Percentiles rank a stretch among this genome's conserved stretches.
Evolutionary conservation across 2,113 vertebrate species (phyloP).

Genomic region (Epinephelus moara): DNA sequence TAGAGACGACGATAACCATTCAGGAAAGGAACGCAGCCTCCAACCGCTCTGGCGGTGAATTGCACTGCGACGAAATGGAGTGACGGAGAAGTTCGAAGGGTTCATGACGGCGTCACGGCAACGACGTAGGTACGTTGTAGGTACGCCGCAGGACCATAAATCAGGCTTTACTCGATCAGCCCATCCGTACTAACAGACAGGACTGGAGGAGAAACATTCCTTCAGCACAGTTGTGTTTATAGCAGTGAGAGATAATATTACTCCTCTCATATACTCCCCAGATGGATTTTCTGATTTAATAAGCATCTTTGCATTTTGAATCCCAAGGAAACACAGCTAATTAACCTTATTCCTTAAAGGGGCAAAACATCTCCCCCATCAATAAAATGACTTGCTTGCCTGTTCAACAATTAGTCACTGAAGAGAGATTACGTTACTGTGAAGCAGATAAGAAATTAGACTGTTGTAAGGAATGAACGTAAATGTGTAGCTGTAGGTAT

Average conservation of each 20-base stretch:
- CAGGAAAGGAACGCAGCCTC: too few relatives aligned
- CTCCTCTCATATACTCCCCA: constrained; percentile 49
- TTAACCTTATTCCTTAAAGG: constrained; percentile 85
- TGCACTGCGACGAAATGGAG: too few relatives aligned
- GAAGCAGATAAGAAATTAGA: constrained; percentile 65
- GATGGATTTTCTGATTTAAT: constrained; percentile 71
- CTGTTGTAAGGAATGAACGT: constrained; percentile 42
- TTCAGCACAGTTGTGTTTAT: constrained; percentile 41
- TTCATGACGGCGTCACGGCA: too few relatives aligned
- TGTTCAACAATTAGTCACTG: constrained; percentile 71
- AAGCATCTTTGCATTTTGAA: constrained; percentile 76
- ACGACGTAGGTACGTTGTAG: too few relatives aligned
- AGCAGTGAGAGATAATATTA: constrained; percentile 42
- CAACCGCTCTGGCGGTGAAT: too few relatives aligned
- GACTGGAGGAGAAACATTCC: constrained; percentile 20
- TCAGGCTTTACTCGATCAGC: neutral
- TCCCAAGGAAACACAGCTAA: constrained; percentile 84
- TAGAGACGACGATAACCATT: too few relatives aligned
- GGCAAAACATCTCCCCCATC: constrained; percentile 74
- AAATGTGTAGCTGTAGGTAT: constrained; percentile 52
- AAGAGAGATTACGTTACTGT: constrained; percentile 59
- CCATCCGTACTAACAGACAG: neutral
- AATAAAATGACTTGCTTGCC: constrained; percentile 72
- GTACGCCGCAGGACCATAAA: too few relatives aligned
- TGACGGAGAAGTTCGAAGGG: too few relatives aligned